These are phyloP conservation scores for Phalangium opilio DNA, from an alignment of 2,888 invertebrate species.

Conservation along the genomic window DNA sequence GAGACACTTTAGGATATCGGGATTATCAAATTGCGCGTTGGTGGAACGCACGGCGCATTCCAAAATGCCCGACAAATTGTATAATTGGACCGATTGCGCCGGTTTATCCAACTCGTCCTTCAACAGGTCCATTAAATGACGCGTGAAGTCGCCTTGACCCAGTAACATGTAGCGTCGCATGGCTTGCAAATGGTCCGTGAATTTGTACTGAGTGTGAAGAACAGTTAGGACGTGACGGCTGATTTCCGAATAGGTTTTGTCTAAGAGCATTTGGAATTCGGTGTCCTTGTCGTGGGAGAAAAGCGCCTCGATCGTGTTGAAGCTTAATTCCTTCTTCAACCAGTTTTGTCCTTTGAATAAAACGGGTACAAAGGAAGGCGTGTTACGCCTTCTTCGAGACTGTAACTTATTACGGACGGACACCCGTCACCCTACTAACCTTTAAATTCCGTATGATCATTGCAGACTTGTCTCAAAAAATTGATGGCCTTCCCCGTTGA, in stretches of 20 bases:
- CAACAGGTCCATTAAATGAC: conserved; percentile 77
- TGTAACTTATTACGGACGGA: too few species aligned
- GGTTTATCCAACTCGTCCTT: conserved; percentile 44
- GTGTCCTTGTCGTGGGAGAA: conserved; percentile 49
- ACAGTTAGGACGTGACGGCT: conserved; percentile 72
- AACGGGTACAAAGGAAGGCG: too few species aligned
- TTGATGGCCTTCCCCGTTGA: conserved; percentile 92
- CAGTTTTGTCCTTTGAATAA: not conserved
- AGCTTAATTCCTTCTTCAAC: too few species aligned
- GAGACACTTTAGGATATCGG: conserved; percentile 70
- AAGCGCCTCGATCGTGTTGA: conserved; percentile 39
- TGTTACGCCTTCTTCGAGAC: too few species aligned
- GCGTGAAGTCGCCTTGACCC: conserved; percentile 91
- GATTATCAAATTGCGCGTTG: conserved; percentile 83
- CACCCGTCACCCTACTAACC: too few species aligned
- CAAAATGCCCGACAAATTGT: conserved; percentile 48
- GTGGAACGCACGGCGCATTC: conserved; percentile 51
- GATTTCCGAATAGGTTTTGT: conserved; percentile 68
- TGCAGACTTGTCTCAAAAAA: conserved; percentile 80
- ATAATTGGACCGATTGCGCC: conserved; percentile 32
- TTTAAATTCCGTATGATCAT: conserved; percentile 38
- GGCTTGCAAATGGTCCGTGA: conserved; percentile 78
- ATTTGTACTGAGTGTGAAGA: conserved; percentile 67
- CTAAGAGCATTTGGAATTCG: conserved; percentile 63
- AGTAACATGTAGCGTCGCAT: conserved; percentile 76